These are phyloP conservation scores for Hofmannophila pseudospretella DNA, from an alignment of 2,888 invertebrate genomes.

Conservation along the genomic window DNA sequence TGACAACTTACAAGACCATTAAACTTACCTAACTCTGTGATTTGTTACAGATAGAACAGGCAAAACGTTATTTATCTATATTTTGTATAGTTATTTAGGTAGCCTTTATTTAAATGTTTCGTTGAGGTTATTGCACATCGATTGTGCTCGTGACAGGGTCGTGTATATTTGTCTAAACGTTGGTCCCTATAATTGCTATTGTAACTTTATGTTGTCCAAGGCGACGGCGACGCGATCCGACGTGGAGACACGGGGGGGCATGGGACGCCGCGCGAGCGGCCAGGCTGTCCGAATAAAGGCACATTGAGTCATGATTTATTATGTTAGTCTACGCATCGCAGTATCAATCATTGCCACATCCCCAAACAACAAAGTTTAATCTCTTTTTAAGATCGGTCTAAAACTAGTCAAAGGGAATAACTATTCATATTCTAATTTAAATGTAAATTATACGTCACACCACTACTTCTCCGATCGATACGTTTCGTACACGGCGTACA, in stretches of 20 bases:
- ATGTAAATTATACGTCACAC: slow-evolving; percentile 65
- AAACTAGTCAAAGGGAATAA: slow-evolving; percentile 64
- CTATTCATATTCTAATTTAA: slow-evolving; percentile 45
- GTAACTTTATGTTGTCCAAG: slow-evolving; percentile 51
- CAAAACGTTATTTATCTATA: background rate
- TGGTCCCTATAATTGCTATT: slow-evolving; percentile 77
- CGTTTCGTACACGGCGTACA: slow-evolving; percentile 57
- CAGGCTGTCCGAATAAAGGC: slow-evolving; percentile 73
- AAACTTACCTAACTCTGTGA: too few relatives aligned
- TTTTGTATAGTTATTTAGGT: background rate
- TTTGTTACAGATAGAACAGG: background rate
- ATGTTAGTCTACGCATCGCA: slow-evolving; percentile 57
- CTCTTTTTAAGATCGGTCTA: slow-evolving; percentile 52
- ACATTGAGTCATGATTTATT: slow-evolving; percentile 71
- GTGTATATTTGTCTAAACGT: slow-evolving; percentile 75
- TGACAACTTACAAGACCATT: too few relatives aligned
- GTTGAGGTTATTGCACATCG: slow-evolving; percentile 52
- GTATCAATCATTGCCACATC: slow-evolving; percentile 52
- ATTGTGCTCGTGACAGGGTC: slow-evolving; percentile 49
- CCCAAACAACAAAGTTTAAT: slow-evolving; percentile 42
- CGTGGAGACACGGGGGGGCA: slow-evolving; percentile 20
- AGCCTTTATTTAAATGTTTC: slow-evolving; percentile 29
- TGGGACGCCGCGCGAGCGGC: slow-evolving; percentile 61
- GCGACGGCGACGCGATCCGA: slow-evolving; percentile 26
- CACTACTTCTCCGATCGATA: slow-evolving; percentile 56